Evolutionary conservation across 2,888 invertebrate species (phyloP), one percentile per base, ranked within the genome.

Genomic region (Polymixis flavicincta): DNA sequence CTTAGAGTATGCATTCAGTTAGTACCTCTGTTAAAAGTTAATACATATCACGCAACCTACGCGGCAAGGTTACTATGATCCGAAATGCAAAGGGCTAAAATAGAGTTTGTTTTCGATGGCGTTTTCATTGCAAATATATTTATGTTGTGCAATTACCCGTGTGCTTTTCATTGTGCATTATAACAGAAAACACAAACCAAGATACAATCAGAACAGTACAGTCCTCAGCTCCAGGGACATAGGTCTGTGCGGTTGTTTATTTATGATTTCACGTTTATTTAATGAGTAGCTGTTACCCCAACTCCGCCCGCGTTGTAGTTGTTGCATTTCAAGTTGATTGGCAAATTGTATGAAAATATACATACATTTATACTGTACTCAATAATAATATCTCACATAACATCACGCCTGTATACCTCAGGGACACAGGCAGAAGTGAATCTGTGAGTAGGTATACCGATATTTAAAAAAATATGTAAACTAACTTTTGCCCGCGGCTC

Each of bases 41-140:
- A 17, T 25, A 42, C 8, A 6, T 19, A 66, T 50, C 77, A 75
- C 67, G 50, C 42, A 25, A 77, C 22, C 25, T 3, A 25, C 28
- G 6, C 4, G 25, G 17, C 57, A 52, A 59, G 42, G 32, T 52
- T 55, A 37, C 25, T 52, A n/a, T 13, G 13, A 28, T 37, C 8
- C 14, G 19, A 28, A 71, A 45, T n/a, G 42, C 42, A 54, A 71
- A 71, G 42, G 13, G 17, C 2, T 71, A 71, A 19, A 22, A 71
- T 32, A 28, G 9, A 52, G 2, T 17, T 45, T 9, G n/a, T 55
- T 74, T 48, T 48, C 17, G 32, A 48, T 48, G 48, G 25, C 25
- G 5, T 57, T 73, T 25, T 22, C 17, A 48, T 25, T 50, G 37
- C 25, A 17, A 69, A 59, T 2, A 50, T 37, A 37, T 37, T 37